A percentile compares a stretch with the other conserved stretches of the same genome.
phyloP scores from a whole-genome alignment of 64 coral and sea anemone genomes.

The Acropora yongei region DNA sequence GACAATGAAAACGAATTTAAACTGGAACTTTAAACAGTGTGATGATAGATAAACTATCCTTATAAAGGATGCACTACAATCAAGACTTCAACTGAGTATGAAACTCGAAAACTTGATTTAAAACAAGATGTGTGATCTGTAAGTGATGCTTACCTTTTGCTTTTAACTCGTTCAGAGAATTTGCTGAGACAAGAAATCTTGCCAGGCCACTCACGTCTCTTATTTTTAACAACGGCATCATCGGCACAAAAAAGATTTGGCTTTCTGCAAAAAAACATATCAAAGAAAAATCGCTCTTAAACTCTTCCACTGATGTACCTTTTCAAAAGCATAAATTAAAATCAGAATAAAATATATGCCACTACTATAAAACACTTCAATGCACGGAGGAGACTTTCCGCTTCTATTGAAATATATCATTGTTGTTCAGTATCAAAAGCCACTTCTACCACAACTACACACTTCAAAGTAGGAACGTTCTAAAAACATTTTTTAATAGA shows the following conservation, averaged over 20 bases:
- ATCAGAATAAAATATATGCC: not conserved
- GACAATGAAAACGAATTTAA: too few relatives aligned
- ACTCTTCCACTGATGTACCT: not conserved
- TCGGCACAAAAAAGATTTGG: not conserved
- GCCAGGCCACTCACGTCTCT: not conserved
- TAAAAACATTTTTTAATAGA: too few relatives aligned
- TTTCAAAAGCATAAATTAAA: conserved; percentile 17
- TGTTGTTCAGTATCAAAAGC: conserved; percentile 1
- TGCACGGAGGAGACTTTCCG: not conserved
- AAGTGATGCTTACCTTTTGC: conserved; percentile 9
- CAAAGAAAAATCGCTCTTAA: not conserved
- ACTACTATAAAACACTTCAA: conserved; percentile 18
- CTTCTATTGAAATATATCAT: conserved; percentile 22
- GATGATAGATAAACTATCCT: too few relatives aligned
- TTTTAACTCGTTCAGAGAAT: conserved; percentile 12
- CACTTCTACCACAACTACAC: not conserved
- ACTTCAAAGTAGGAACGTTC: not conserved
- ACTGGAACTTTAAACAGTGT: too few relatives aligned
- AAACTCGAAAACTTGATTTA: too few relatives aligned
- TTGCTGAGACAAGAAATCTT: conserved; percentile 3
- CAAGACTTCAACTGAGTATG: too few relatives aligned
- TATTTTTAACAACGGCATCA: conserved; percentile 16
- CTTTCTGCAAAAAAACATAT: not conserved
- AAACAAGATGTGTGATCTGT: too few relatives aligned
- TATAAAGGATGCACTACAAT: too few relatives aligned